phyloP scores from a whole-genome alignment of 2,888 invertebrate species.

The Drosophila austrosaltans region DNA sequence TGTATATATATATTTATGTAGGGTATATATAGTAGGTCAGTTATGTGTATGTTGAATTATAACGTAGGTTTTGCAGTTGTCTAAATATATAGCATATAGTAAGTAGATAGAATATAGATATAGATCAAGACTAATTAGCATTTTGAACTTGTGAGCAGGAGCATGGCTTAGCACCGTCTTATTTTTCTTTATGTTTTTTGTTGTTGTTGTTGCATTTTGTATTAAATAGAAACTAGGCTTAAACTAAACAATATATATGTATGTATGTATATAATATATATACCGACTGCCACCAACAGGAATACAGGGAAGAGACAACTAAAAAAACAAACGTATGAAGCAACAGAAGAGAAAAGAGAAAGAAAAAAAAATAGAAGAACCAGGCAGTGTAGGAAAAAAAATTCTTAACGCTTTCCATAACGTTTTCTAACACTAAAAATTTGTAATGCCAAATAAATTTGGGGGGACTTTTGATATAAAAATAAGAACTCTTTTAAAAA shows the following conservation, averaged over 20 bases:
- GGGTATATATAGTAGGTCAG: not conserved
- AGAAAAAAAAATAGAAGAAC: not conserved
- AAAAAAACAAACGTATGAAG: too few species aligned
- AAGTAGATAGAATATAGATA: slow-evolving; percentile 31
- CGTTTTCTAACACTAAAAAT: too few species aligned
- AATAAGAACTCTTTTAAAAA: too few species aligned
- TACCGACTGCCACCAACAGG: slow-evolving; percentile 62
- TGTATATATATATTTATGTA: slow-evolving; percentile 10
- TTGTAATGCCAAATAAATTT: too few species aligned
- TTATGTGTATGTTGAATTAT: slow-evolving; percentile 23
- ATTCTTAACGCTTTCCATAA: not conserved
- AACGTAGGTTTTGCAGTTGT: slow-evolving; percentile 29
- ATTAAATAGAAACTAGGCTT: slow-evolving; percentile 65
- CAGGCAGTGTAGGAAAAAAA: not conserved
- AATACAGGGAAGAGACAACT: slow-evolving; percentile 6
- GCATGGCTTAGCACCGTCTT: slow-evolving; percentile 76
- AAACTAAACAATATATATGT: slow-evolving; percentile 49
- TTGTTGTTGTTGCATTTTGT: slow-evolving; percentile 7
- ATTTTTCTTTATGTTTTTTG: slow-evolving; percentile 20
- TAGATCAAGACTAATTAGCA: slow-evolving; percentile 5
- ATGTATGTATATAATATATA: slow-evolving; percentile 17
- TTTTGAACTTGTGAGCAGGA: slow-evolving; percentile 22
- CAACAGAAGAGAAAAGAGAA: too few species aligned
- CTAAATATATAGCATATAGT: slow-evolving; percentile 55
- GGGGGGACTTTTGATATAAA: too few species aligned